Conservation (phyloP, 2,888 invertebrate genomes). For the Yponomeuta sedellus region DNA sequence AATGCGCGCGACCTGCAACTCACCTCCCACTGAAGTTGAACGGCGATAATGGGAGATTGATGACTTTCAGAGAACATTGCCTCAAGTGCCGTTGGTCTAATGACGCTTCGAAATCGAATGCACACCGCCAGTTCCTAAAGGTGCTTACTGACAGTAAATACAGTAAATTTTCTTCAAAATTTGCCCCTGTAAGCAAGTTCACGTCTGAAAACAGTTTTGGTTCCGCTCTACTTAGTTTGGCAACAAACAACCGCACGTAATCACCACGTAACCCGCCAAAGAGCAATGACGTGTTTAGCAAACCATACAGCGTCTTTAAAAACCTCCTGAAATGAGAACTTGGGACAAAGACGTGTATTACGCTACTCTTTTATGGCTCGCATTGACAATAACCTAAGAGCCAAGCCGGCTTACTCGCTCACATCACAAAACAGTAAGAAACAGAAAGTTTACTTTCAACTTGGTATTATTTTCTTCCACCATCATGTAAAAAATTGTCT, state of each 20-base stretch:
- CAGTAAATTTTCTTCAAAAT: too few relatives aligned
- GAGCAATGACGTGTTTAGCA: background rate
- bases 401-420: conserved; percentile 22
- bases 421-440: background rate
- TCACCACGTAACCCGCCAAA: background rate
- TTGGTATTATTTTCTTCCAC: too few relatives aligned
- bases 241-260: background rate
- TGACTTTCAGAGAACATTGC: background rate
- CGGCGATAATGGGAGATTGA: background rate
- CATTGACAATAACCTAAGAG: conserved; percentile 5
- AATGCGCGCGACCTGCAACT: background rate
- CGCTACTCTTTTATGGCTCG: background rate
- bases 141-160: too few relatives aligned
- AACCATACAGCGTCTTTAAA: conserved; percentile 8
- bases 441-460: background rate
- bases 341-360: background rate
- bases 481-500: too few relatives aligned
- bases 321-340: conserved; percentile 9
- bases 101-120: background rate
- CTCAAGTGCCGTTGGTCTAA: background rate
- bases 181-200: background rate
- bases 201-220: background rate
- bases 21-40: background rate
- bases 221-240: background rate
- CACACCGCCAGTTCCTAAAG: too few relatives aligned